These are phyloP conservation scores for Haliclystus octoradiatus DNA, from an alignment of 30 jellyfish, hydroid and myxozoan genomes.

Conservation along the genomic window DNA sequence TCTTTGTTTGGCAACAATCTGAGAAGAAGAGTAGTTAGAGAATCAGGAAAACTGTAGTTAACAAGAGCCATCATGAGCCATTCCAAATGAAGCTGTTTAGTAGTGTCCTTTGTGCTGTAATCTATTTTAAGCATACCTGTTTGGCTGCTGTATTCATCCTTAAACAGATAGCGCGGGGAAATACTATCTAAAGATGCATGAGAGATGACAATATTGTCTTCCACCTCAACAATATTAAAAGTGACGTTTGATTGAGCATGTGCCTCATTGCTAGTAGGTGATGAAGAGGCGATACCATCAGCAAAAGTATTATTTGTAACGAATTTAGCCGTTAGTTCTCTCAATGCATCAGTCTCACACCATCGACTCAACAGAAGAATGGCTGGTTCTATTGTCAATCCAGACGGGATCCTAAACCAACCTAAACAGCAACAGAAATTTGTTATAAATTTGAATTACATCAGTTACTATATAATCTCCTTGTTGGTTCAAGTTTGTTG, in stretches of 20 bases:
- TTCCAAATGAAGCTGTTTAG: slow-evolving; percentile 26
- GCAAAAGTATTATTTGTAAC: not conserved
- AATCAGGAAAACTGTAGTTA: slow-evolving; percentile 39
- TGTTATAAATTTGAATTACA: too few relatives aligned
- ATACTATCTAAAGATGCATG: not conserved
- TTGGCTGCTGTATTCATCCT: not conserved
- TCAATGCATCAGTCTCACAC: not conserved
- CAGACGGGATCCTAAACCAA: not conserved
- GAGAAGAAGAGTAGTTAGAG: slow-evolving; percentile 65
- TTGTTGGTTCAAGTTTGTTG: too few relatives aligned
- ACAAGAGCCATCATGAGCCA: slow-evolving; percentile 56
- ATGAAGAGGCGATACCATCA: not conserved
- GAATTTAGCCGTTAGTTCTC: not conserved
- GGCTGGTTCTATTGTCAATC: not conserved
- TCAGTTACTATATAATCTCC: too few relatives aligned
- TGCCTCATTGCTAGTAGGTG: not conserved
- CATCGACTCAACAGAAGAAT: not conserved
- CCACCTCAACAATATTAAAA: not conserved
- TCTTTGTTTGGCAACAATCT: slow-evolving; percentile 46
- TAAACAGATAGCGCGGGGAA: not conserved
- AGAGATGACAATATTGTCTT: not conserved
- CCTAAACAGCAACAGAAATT: too few relatives aligned
- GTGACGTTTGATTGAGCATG: not conserved
- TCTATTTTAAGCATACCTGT: not conserved
- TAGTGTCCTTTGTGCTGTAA: not conserved